These are phyloP conservation scores for Lepisosteus oculatus DNA, from an alignment of 2,113 vertebrate genomes.

Conservation along the genomic window DNA sequence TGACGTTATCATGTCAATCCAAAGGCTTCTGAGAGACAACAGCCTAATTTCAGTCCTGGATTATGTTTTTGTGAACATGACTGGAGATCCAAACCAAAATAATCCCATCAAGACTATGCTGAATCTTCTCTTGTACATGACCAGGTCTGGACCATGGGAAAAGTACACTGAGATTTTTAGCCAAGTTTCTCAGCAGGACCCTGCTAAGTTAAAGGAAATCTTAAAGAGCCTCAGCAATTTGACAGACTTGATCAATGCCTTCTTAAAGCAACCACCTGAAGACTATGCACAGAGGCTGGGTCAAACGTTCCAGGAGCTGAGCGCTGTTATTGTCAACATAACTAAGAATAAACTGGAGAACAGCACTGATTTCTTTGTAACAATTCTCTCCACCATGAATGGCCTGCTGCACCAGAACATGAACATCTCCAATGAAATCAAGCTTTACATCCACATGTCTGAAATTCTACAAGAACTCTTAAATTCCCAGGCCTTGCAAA, in stretches of 20 bases:
- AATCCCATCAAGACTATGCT: conserved; percentile 46
- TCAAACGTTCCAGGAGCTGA: conserved; percentile 24
- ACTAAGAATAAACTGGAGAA: conserved; percentile 5
- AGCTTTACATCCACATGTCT: conserved; percentile 1
- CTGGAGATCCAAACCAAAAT: conserved; percentile 39
- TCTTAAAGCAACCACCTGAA: conserved; percentile 26
- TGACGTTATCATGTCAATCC: conserved; percentile 56
- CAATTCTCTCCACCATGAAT: conserved; percentile 27
- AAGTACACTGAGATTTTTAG: conserved; percentile 34
- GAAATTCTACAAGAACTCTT: conserved; percentile 28
- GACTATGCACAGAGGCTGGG: conserved; percentile 25
- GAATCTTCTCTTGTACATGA: conserved; percentile 46
- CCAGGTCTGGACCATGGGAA: conserved; percentile 28
- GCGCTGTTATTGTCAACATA: conserved; percentile 13
- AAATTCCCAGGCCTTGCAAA: conserved; percentile 11
- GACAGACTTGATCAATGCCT: conserved; percentile 15
- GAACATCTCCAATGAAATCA: conserved; percentile 14
- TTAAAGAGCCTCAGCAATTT: conserved; percentile 23
- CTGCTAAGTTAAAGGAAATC: conserved; percentile 15
- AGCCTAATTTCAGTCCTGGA: conserved; percentile 54
- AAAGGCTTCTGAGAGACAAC: conserved; percentile 54
- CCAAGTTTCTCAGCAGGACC: conserved; percentile 18
- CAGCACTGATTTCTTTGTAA: conserved; percentile 5
- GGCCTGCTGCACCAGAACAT: conserved; percentile 29
- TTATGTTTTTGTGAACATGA: conserved; percentile 33